Evolutionary conservation across 1,140 invertebrate genomes (phyloP), one percentile per base, ranked within the genome.

Genomic region (Brevipalpus yothersi): DNA sequence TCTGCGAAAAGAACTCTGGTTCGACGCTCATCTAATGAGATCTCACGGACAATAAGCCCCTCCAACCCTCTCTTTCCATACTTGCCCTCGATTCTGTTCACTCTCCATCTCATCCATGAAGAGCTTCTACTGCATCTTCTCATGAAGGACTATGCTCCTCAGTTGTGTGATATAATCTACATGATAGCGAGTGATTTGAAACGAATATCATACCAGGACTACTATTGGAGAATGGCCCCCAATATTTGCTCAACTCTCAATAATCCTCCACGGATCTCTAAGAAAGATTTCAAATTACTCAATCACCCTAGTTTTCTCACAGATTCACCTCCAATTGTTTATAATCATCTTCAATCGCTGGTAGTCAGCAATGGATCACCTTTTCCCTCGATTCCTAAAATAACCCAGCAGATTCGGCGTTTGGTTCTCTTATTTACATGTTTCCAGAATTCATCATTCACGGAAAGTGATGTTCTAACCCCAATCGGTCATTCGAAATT

Each of bases 211-310:
- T 94, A 86, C 67, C 70, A 79, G 12, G 76, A 83, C 66, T 80
- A 87, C 69, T 95, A 95, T 69, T 83, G 84, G 73, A 72, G 83
- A 62, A 88, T 94, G 72, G 89, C 82, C 67, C 86, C 89, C 0
- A 69, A 73, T 7, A 67, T 79, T 15, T 80, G 73, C 66, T 67
- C 67, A 49, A 62, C 74, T 45, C 68, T 61, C 58, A 49, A 66
- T 66, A 64, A 69, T 63, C 51, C 63, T 62, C 53, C 69, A 62
- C 58, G 47, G 8, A 54, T 54, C 13, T 40, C 10, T 17, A 60
- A 65, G 68, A 31, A 65, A 66, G 58, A 67, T 63, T 56, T 66
- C 65, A 65, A 63, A 59, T 64, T 55, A 41, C 58, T 67, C 9
- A 57, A 60, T 2, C 21, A 61, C 41, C 65, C 65, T 12, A 41